Percentiles rank a stretch among this genome's conserved stretches.
phyloP scores from a whole-genome alignment of 1,140 invertebrate genomes.

The Diabrotica virgifera region DNA sequence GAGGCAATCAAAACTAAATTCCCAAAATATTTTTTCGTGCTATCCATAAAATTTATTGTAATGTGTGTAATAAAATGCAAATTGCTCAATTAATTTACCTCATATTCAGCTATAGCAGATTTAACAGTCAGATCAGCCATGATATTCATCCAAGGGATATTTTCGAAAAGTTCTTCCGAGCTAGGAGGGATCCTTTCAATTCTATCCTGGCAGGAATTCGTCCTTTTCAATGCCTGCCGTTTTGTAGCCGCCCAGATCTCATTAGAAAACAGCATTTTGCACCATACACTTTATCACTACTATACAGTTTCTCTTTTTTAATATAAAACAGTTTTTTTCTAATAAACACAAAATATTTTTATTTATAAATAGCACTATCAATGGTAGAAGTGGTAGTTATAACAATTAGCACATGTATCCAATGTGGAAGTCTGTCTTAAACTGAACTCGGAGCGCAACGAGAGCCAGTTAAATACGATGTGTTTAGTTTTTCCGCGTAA shows the following conservation, averaged over 20 bases:
- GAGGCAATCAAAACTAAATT: too few species aligned
- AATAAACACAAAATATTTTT: too few species aligned
- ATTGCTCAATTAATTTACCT: conserved; percentile 31
- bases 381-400: too few species aligned
- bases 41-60: too few species aligned
- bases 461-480: too few species aligned
- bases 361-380: too few species aligned
- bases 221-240: conserved; percentile 33
- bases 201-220: conserved; percentile 34
- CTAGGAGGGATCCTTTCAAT: conserved; percentile 41
- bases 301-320: not conserved
- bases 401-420: too few species aligned
- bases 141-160: conserved; percentile 44
- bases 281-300: conserved; percentile 10
- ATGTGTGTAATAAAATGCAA: too few species aligned
- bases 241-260: conserved; percentile 33
- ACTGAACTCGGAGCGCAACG: too few species aligned
- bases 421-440: too few species aligned
- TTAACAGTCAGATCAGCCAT: conserved; percentile 46
- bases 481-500: not conserved
- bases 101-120: conserved; percentile 45
- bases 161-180: conserved; percentile 42
- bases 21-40: too few species aligned
- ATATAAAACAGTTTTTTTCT: not conserved
- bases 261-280: conserved; percentile 38